Conservation (phyloP, 53 echinoderm and acorn worm species). For the Zoroaster sp. region DNA sequence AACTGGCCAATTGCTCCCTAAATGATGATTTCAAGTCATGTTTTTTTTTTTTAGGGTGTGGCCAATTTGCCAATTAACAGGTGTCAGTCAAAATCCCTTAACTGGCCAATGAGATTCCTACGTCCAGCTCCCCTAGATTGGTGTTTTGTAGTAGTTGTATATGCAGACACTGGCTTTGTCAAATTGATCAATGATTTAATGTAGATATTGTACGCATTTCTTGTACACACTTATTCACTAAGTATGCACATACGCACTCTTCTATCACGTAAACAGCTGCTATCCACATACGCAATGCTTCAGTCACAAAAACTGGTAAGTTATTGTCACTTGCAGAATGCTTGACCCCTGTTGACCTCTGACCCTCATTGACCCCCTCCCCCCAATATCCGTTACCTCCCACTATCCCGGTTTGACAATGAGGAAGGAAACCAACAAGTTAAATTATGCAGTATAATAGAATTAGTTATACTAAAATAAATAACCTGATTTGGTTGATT, state of each 20-base stretch:
- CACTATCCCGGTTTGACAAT: not conserved
- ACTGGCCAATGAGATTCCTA: too few relatives aligned
- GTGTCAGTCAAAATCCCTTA: too few relatives aligned
- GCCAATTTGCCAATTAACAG: too few relatives aligned
- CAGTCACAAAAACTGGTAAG: conserved; percentile 38
- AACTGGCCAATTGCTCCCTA: too few relatives aligned
- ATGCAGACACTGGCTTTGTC: too few relatives aligned
- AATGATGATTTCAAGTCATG: too few relatives aligned
- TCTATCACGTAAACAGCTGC: conserved; percentile 50
- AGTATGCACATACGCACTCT: conserved; percentile 43
- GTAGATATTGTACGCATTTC: not conserved
- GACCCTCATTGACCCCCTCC: conserved; percentile 4
- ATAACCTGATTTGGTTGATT: not conserved
- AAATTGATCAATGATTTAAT: too few relatives aligned
- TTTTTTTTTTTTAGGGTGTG: too few relatives aligned
- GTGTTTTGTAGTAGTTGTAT: too few relatives aligned
- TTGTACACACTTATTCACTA: conserved; percentile 21
- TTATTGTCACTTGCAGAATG: conserved; percentile 24
- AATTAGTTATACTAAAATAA: too few relatives aligned
- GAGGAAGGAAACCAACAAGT: not conserved
- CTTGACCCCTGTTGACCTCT: not conserved
- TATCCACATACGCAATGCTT: conserved; percentile 45
- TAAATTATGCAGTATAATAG: too few relatives aligned
- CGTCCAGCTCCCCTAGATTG: too few relatives aligned
- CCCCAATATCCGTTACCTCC: not conserved